phyloP scores from a whole-genome alignment of 2,797 vertebrate species.

The Dendrocincla fuliginosa region DNA sequence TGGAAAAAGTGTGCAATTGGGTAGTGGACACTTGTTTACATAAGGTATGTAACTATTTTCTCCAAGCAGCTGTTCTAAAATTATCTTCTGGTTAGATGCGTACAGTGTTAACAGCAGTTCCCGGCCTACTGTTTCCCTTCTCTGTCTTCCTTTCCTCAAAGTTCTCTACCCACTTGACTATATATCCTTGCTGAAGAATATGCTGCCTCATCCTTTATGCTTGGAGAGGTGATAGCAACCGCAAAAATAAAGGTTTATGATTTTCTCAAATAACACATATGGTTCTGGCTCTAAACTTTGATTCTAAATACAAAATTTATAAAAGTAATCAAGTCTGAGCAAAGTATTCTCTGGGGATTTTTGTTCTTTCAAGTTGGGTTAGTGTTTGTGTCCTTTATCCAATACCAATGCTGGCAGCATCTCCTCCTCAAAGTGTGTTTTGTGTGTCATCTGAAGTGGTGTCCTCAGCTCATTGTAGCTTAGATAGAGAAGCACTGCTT shows the following conservation, averaged over 20 bases:
- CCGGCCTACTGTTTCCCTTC: neutral
- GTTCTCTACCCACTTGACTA: neutral
- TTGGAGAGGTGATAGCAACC: neutral
- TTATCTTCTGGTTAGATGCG: neutral
- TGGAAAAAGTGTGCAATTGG: conserved; percentile 98
- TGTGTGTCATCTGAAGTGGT: neutral
- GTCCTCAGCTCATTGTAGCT: neutral
- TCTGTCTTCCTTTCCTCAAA: neutral
- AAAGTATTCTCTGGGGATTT: neutral
- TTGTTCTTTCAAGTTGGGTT: neutral
- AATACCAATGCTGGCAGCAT: neutral
- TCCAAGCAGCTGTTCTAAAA: neutral
- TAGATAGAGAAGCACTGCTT: neutral
- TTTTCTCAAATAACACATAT: neutral
- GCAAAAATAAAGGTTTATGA: neutral
- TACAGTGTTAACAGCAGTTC: neutral
- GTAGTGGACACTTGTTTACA: conserved; percentile 99
- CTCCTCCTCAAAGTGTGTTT: neutral
- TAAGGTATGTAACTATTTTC: conserved; percentile 85
- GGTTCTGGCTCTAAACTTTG: neutral
- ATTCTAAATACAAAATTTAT: neutral
- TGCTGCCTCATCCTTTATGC: neutral
- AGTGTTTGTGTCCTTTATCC: neutral
- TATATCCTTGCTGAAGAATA: neutral
- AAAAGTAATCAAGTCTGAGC: neutral